A percentile compares a stretch with the other conserved stretches of the same genome.
Evolutionary conservation across 1,140 invertebrate species (phyloP).

Genomic region (Eurytemora carolleeae): DNA sequence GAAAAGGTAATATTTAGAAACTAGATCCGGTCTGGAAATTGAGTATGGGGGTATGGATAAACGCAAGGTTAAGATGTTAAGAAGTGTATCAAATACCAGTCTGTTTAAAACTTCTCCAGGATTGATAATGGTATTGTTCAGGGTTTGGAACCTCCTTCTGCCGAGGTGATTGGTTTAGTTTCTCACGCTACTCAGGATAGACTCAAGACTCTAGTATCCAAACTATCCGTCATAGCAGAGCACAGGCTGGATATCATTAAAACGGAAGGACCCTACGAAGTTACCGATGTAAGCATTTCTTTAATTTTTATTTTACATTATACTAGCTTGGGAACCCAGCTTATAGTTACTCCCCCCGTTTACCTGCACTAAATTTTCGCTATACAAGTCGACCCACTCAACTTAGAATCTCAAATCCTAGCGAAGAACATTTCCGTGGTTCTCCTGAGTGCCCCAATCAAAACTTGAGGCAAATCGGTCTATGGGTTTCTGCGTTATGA

Average conservation of each 20-base stretch:
- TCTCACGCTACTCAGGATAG: conserved; percentile 89
- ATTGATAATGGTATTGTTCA: no score
- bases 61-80: no score
- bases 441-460: no score
- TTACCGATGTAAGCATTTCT: conserved; percentile 1
- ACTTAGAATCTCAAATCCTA: no score
- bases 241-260: conserved; percentile 77
- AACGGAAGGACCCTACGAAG: conserved; percentile 27
- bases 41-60: not conserved
- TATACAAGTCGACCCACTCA: no score
- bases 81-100: no score
- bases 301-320: not conserved
- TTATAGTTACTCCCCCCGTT: no score
- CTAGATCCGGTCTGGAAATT: not conserved
- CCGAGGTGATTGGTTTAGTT: conserved; percentile 70
- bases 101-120: no score
- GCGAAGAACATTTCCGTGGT: no score
- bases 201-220: conserved; percentile 74
- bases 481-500: no score
- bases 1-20: conserved; percentile 15
- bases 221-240: conserved; percentile 77
- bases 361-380: conserved; percentile 4
- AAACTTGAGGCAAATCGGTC: no score
- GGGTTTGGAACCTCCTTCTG: conserved; percentile 62
- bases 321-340: no score